Evolutionary conservation across 2,113 vertebrate species (phyloP), one percentile per base, ranked within the genome.

Genomic region (Tor tambroides): DNA sequence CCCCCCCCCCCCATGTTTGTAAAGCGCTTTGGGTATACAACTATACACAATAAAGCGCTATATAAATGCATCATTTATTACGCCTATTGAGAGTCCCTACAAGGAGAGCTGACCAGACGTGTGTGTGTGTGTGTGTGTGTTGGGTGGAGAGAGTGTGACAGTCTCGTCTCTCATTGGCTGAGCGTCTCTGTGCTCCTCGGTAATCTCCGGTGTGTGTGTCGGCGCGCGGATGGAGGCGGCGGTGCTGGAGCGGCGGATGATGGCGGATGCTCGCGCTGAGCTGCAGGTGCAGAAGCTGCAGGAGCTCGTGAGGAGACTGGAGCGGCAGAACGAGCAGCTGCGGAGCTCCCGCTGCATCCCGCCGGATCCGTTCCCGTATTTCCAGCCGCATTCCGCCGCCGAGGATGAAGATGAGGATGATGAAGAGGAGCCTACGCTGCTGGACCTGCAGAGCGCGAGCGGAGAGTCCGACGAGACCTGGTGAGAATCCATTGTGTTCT

Each of bases 211-310:
- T 21, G 21, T 8, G 80, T 14, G 51, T 35, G 14, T 80, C 38
- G 69, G 54, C 72, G 32, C n/a, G 43, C 61, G 78, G 8, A 94
- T 93, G 94, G 90, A 95, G 87, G 94, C 92, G 0, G 92, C 93
- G 1, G 91, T 95, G 65, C 88, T 91, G 88, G 91, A 88, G 54
- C 87, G 88, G 9, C 85, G 89, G 35, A 89, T 41, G 19, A 84
- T 93, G 81, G 91, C 93, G 85, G 92, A 96, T 88, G 90, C 94
- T 87, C 93, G 95, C 91, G 95, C 96, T 1, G 96, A 98, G 94
- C 92, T 96, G 93, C 96, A 98, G 95, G 96, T 98, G 94, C 96
- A 95, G 94, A 98, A 97, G 94, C 96, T 98, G 91, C 97, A 97
- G 94, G 95, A 97, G 93, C 96, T 98, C 88, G 96, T 98, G 65